Base-by-base conservation (phyloP, 1,140 invertebrate genomes). In the Drosophila santomea region DNA sequence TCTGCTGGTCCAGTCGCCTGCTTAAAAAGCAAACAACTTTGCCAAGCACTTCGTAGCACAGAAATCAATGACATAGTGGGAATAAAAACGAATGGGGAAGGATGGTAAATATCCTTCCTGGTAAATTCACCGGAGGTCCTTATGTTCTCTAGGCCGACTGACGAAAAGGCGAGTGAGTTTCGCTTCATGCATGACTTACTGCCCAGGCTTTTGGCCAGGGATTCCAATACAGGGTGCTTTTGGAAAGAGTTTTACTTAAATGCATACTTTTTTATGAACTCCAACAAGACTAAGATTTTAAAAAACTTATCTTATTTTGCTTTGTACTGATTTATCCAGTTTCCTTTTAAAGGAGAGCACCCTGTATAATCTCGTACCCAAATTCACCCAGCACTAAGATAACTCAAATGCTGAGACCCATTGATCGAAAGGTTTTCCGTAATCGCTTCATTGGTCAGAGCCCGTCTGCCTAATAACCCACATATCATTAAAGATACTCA, bases 21-120 rank as follows among this genome's bases (percentile, higher is more conserved):
- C 58, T 85, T 78, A 71, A 83, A 88, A 83, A 82, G 79, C 78
- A 86, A 86, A 86, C 85, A 86, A 82, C 85, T 82, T 78, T 69
- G 41, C 64, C 68, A 58, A 61, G 50, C 67, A 62, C 63, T 60
- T 45, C 74, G 25, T 38, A 58, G 39, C 45, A 69, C 38, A 77
- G 51, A 56, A 77, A 44, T 55, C 58, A 78, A 72, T 59, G 62
- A 25, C 61, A 25, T 58, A 47, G 52, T 35, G n/a, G 43, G n/a
- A 48, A 14, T 14, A 48, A 28, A 23, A 36, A 7, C 35, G 15
- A 0, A 4, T 2, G 36, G 14, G 52, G 52, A 15, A 25, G 32
- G 14, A 43, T 20, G 68, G 44, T 43, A 58, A 72, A 72, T 58
- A 72, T 72, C 68, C 68, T 71, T 71, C 48, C 51, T 48, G 28